These are phyloP conservation scores for Myocastor coypus DNA, from an alignment of 2,113 vertebrate genomes.

Conservation along the genomic window DNA sequence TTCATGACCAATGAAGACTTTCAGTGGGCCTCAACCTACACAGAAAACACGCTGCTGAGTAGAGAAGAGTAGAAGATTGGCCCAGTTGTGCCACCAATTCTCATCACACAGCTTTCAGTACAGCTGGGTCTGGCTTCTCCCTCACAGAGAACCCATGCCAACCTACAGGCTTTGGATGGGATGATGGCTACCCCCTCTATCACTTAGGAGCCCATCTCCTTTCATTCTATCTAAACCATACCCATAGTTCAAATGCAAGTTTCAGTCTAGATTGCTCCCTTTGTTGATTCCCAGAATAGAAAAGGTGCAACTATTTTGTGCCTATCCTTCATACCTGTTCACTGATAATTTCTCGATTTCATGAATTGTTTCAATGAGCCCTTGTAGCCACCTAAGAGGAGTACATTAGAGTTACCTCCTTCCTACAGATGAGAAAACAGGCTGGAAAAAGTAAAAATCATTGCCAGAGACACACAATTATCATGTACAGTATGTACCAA, in stretches of 20 bases:
- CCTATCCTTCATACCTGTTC: neutral
- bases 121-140: neutral
- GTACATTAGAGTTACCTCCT: neutral
- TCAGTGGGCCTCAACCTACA: neutral
- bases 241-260: neutral
- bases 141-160: too few relatives aligned
- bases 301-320: neutral
- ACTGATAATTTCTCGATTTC: slow-evolving; percentile 1
- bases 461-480: neutral
- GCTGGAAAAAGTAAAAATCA: neutral
- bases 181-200: accelerated
- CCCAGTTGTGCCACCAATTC: neutral
- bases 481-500: neutral
- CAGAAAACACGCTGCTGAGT: neutral
- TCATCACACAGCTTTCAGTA: neutral
- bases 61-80: neutral
- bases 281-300: neutral
- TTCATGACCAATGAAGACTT: neutral
- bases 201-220: neutral
- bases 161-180: neutral
- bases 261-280: neutral
- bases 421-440: neutral
- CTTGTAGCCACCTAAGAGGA: neutral
- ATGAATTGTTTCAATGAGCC: neutral
- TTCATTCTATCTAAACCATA: neutral